phyloP scores from a whole-genome alignment of 1,140 invertebrate genomes.

The Hesperophylax magnus region DNA sequence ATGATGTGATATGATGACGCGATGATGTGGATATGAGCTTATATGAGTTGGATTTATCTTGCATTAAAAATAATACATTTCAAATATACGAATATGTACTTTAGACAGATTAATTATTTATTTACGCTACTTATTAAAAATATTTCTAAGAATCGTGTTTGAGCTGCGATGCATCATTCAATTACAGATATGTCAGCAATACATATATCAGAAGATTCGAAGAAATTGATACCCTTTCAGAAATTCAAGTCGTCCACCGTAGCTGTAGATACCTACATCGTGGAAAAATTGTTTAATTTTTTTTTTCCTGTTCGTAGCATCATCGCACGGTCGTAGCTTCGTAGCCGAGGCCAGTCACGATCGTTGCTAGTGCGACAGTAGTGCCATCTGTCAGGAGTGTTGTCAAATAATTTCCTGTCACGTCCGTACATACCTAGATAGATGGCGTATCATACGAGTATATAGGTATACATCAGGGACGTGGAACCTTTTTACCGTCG shows the following conservation, averaged over 20 bases:
- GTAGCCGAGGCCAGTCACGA: constrained; percentile 41
- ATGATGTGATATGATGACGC: too few relatives aligned
- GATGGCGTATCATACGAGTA: constrained; percentile 19
- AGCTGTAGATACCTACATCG: background rate
- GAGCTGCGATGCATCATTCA: constrained; percentile 24
- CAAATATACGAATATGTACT: too few relatives aligned
- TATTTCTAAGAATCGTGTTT: background rate
- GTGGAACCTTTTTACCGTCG: too few relatives aligned
- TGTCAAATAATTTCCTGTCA: constrained; percentile 57
- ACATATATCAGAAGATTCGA: constrained; percentile 24
- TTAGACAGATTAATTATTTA: too few relatives aligned
- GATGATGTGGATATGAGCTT: too few relatives aligned
- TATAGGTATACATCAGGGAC: too few relatives aligned
- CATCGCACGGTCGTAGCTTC: background rate
- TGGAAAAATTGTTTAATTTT: constrained; percentile 1
- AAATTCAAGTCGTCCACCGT: constrained; percentile 7
- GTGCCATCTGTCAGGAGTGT: constrained; percentile 52
- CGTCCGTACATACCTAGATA: constrained; percentile 33
- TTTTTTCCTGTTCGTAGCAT: background rate
- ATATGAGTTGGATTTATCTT: too few relatives aligned
- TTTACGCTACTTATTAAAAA: background rate
- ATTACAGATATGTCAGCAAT: constrained; percentile 39
- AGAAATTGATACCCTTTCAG: constrained; percentile 5
- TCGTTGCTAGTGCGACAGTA: constrained; percentile 27
- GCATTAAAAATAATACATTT: too few relatives aligned